Conservation (phyloP, 2,113 vertebrate genomes). For the Aspiorhynchus laticeps region DNA sequence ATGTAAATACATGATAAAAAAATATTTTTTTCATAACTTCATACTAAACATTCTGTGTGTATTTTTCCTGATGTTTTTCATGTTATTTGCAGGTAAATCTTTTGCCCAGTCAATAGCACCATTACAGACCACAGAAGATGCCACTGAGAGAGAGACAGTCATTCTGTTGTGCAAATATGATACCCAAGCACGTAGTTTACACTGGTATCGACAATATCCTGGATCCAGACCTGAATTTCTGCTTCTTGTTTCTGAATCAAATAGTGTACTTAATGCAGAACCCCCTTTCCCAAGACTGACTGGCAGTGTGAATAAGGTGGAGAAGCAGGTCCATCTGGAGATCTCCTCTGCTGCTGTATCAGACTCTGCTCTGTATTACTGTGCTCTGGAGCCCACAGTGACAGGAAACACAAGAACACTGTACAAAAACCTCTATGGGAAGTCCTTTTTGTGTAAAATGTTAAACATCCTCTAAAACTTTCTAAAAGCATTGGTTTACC, state of each 20-base stretch:
- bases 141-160: not conserved
- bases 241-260: not conserved
- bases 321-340: not conserved
- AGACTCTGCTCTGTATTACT: conserved; percentile 18
- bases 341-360: not conserved
- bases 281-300: not conserved
- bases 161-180: conserved; percentile 31
- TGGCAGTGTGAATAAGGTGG: not conserved
- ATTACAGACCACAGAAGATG: not conserved
- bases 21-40: not conserved
- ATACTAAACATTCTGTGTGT: not conserved
- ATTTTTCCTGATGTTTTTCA: not conserved
- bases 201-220: conserved; percentile 36
- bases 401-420: not conserved
- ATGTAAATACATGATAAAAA: not conserved
- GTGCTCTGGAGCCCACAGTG: conserved; percentile 40
- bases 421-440: conserved; percentile 28
- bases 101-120: conserved; percentile 13
- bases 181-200: not conserved
- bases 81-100: not conserved
- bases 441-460: no score
- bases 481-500: not conserved
- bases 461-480: not conserved
- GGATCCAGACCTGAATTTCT: conserved; percentile 36
- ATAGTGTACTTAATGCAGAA: not conserved